Base-by-base conservation (phyloP, 2,888 invertebrate genomes). In the Rotaria macrura region DNA sequence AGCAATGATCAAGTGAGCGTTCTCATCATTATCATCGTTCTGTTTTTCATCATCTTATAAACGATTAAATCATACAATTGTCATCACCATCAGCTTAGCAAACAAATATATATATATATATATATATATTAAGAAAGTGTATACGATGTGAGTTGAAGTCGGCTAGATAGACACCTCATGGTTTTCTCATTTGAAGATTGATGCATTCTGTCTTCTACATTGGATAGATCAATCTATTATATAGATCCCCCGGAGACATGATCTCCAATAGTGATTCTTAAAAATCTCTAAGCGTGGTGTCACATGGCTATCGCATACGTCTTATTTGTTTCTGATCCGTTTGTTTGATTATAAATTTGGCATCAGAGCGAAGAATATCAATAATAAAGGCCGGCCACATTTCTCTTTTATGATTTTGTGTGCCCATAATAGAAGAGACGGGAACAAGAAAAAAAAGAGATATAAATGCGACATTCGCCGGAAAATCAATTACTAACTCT, bases 311-410 rank as follows among this genome's bases (percentile, higher is more conserved):
- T 52, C 65, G 29, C 65, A 34, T 20, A 65, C 29, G 29, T 65
- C 65, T 65, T 29, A 65, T 65, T 65, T 65, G 65, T 65, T 34
- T 65, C 34, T 65, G 65, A 65, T 65, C 65, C 65, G 34, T 34
- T 65, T 65, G 65, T 65, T 65, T 65, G 65, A 65, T 65, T 65
- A 65, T 34, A 34, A 65, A 65, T 65, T 65, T 65, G 65, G 65
- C 34, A 17, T 34, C 34, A 65, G 29, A 34, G 38, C 29, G 34
- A 65, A 20, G 17, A 29, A 34, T 65, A 65, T 65, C 65, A 65
- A 34, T 34, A 34, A 38, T 65, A 65, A 65, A 65, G 65, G 34
- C 34, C 34, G 34, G 34, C 65, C 34, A 65, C 14, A 29, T 65
- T 34, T 34, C 29, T 65, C 29, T 65, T 34, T 29, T 34, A 54